Conservation (phyloP, 2,888 invertebrate species). For the Carpatolechia fugitivella region DNA sequence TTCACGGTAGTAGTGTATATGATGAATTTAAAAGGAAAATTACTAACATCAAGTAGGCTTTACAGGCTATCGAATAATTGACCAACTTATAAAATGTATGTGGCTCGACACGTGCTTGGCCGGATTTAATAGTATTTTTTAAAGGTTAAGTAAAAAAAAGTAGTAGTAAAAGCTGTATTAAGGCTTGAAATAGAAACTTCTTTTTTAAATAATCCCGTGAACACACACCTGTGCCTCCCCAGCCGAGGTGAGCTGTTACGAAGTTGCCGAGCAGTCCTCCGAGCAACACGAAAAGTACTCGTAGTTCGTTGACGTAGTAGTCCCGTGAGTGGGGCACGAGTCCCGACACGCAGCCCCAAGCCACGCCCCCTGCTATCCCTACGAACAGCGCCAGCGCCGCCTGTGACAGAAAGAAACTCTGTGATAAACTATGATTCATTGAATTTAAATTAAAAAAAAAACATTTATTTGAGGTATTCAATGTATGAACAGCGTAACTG, state of each 20-base stretch:
- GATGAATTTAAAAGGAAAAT: too few relatives aligned
- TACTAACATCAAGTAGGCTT: too few relatives aligned
- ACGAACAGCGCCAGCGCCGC: conserved; percentile 54
- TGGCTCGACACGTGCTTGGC: too few relatives aligned
- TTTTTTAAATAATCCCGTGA: not conserved
- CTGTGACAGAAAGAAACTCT: conserved; percentile 46
- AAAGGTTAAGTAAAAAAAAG: not conserved
- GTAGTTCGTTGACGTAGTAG: conserved; percentile 54
- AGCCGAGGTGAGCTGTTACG: conserved; percentile 50
- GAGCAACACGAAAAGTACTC: conserved; percentile 56
- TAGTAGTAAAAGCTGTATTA: not conserved
- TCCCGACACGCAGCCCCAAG: conserved; percentile 59
- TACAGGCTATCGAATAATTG: too few relatives aligned
- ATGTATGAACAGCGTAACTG: too few relatives aligned
- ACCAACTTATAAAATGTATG: too few relatives aligned
- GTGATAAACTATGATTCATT: too few relatives aligned
- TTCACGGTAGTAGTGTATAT: too few relatives aligned
- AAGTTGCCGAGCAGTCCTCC: conserved; percentile 61
- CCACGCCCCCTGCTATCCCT: conserved; percentile 52
- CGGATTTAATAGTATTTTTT: too few relatives aligned
- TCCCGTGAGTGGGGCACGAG: conserved; percentile 53
- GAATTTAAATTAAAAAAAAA: too few relatives aligned
- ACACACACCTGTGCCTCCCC: conserved; percentile 62
- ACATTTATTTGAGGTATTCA: too few relatives aligned
- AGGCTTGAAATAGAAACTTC: not conserved